Evolutionary conservation across 2,797 vertebrate genomes (phyloP).

Genomic region (Rhynchotus rufescens): DNA sequence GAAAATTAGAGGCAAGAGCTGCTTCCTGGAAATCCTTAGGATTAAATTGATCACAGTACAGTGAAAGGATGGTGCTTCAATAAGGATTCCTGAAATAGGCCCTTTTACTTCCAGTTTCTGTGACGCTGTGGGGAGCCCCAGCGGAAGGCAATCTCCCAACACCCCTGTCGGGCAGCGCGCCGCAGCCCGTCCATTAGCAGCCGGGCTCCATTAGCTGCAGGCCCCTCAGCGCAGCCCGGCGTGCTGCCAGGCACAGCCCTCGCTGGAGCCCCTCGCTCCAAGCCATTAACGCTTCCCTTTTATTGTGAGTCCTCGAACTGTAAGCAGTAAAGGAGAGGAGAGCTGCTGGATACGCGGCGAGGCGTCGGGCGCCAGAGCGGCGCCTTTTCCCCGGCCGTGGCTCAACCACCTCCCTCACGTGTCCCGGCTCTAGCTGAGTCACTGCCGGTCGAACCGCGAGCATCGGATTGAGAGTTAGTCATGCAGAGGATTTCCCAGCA

Average conservation of each 20-base stretch:
- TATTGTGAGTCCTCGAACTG: neutral
- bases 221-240: rapidly evolving
- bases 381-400: neutral
- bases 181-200: neutral
- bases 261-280: neutral
- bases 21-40: neutral
- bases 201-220: neutral
- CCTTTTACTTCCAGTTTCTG: neutral
- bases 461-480: neutral
- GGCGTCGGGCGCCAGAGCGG: neutral
- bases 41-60: neutral
- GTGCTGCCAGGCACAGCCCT: rapidly evolving
- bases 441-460: neutral
- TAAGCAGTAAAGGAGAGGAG: neutral
- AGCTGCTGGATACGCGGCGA: neutral
- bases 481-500: neutral
- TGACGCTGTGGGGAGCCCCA: neutral
- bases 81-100: neutral
- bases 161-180: neutral
- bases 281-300: neutral
- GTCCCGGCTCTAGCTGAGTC: neutral
- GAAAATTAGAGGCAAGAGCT: neutral
- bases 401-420: neutral
- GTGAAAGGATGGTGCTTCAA: neutral
- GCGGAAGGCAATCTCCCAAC: neutral